Base-by-base conservation (phyloP, 2,113 vertebrate species). In the Macquaria ambigua region DNA sequence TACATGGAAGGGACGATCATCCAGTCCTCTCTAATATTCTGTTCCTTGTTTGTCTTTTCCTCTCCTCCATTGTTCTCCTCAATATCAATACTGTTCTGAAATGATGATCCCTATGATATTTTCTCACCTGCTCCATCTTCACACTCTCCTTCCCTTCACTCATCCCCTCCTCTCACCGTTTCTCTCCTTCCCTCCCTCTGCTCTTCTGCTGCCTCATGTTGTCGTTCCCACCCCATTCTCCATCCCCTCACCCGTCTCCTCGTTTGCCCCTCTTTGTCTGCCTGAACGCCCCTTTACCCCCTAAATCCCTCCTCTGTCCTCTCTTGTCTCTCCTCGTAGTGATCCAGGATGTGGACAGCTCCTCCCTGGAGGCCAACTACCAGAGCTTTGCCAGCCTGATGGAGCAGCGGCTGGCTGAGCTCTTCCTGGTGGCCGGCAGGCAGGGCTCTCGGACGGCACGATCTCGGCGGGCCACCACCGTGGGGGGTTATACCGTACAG, bases 301-400 rank as follows among this genome's bases (percentile, higher is more conserved):
- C 34, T 74, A 66, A 81, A 71, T 53, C 55, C 55, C 53, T 55
- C 56, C 58, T 46, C 66, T 82, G 43, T 74, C 25, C 37, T 67
- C 59, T 82, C 69, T 63, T 7, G 39, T 74, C 46, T 81, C 2
- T 66, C 41, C 71, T 77, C 80, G 0, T 95, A 99, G 98, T 99
- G 84, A 97, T 99, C 90, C 98, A 98, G 88, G 98, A 98, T 1
- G 98, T 99, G 15, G 98, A 99, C 88, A 97, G 95, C 46, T 96
- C 96, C 0, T 96, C 97, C 28, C 94, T 99, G 93, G 97, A 98
- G 80, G 92, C 95, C 67, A 98, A 97, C 95, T 99, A 99, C 87
- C 98, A 99, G 95, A 99, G 97, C 93, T 99, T 99, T 52, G 97
- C 98, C 61, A 97, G 96, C 9, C 74, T 98, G 83, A 99, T 99